A percentile compares a stretch with the other conserved stretches of the same genome.
Evolutionary conservation across 2,113 vertebrate species (phyloP).

Genomic region (Apodemus speciosus): DNA sequence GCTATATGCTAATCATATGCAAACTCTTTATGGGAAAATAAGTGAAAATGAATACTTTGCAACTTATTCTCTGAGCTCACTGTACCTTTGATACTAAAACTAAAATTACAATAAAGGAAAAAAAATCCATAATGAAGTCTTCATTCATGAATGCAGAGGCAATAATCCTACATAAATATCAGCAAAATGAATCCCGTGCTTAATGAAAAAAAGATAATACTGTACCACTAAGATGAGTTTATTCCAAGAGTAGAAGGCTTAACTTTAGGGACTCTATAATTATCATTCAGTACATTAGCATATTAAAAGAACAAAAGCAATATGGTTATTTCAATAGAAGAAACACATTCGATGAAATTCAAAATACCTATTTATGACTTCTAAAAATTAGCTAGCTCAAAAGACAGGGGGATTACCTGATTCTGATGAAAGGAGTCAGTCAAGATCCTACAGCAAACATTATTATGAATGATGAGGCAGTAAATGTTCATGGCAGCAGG

Average conservation of each 20-base stretch:
- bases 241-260: constrained; percentile 54
- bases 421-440: background rate
- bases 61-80: background rate
- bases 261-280: constrained; percentile 67
- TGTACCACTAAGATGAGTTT: constrained; percentile 20
- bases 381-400: constrained; percentile 35
- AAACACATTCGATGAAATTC: constrained; percentile 63
- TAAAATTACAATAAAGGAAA: constrained; percentile 31
- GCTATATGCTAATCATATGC: background rate
- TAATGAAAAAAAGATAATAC: constrained; percentile 49
- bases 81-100: constrained; percentile 47
- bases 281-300: constrained; percentile 52
- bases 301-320: constrained; percentile 68
- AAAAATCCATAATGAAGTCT: background rate
- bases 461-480: constrained; percentile 22
- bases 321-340: constrained; percentile 45
- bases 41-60: background rate
- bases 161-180: constrained; percentile 60
- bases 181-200: constrained; percentile 44
- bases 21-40: constrained; percentile 23
- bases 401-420: constrained; percentile 37
- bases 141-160: constrained; percentile 50
- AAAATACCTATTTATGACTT: constrained; percentile 63
- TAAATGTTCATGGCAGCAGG: constrained; percentile 38
- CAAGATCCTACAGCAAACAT: background rate